Evolutionary conservation across 2,888 invertebrate species (phyloP).

Genomic region (Gymnocheta viridis): DNA sequence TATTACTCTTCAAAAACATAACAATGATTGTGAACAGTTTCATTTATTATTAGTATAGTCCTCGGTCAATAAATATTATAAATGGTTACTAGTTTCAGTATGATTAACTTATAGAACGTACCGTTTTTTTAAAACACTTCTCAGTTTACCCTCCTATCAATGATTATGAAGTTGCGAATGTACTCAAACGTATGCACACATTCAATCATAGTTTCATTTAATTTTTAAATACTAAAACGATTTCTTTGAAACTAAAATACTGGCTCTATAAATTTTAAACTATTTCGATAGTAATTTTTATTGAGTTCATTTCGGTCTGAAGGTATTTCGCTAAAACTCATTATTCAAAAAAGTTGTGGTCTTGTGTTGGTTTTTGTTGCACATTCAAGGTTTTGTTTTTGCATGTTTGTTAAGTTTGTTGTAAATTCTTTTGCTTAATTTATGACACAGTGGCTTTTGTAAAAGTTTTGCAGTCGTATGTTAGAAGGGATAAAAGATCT

Average conservation of each 20-base stretch:
- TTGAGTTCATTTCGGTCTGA: constrained; percentile 3
- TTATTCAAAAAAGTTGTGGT: neutral
- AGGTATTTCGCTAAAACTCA: constrained; percentile 19
- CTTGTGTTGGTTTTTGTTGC: neutral
- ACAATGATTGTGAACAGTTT: neutral
- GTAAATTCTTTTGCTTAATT: constrained; percentile 37
- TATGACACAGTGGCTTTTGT: constrained; percentile 30
- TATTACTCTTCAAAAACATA: neutral
- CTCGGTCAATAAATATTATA: neutral
- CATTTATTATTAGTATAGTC: neutral
- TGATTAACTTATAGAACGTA: neutral
- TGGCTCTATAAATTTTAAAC: constrained; percentile 9
- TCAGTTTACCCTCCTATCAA: neutral
- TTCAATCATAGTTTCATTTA: constrained; percentile 10
- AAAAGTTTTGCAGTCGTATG: neutral
- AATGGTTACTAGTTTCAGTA: neutral
- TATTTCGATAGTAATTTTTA: constrained; percentile 5
- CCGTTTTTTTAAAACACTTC: neutral
- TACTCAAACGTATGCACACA: constrained; percentile 3
- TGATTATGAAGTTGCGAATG: neutral
- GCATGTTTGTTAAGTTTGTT: constrained; percentile 25
- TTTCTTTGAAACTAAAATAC: constrained; percentile 7
- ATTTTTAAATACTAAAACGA: constrained; percentile 26
- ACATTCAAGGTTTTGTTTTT: neutral
- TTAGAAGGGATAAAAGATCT: neutral